A percentile compares a stretch with the other conserved stretches of the same genome.
These are phyloP conservation scores for Erethizon dorsatum DNA, from an alignment of 2,797 vertebrate genomes.

Conservation along the genomic window DNA sequence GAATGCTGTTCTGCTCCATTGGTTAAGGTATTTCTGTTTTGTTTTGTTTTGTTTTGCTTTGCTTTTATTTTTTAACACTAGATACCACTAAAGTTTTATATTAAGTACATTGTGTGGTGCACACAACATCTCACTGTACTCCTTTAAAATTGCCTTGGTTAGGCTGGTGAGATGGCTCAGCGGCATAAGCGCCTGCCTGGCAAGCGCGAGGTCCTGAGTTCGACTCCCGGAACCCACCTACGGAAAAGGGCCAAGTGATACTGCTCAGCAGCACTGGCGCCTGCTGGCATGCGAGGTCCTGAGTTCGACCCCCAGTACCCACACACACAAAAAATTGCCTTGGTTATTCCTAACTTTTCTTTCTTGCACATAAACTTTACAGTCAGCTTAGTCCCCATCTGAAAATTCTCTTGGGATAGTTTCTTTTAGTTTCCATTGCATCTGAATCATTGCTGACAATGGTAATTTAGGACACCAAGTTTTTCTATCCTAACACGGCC, in stretches of 20 bases:
- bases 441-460: not conserved
- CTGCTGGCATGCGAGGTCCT: too few relatives aligned
- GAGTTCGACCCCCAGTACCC: too few relatives aligned
- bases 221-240: too few relatives aligned
- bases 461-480: not conserved
- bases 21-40: not conserved
- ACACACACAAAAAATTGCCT: not conserved
- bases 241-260: too few relatives aligned
- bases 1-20: not conserved
- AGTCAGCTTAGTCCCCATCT: not conserved
- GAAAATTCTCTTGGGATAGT: not conserved
- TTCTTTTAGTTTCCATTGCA: conserved; percentile 2
- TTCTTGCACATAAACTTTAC: not conserved
- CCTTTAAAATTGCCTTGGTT: not conserved
- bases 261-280: too few relatives aligned
- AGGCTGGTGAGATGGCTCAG: too few relatives aligned
- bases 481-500: not conserved
- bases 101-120: not conserved
- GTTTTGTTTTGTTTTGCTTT: not conserved
- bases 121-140: not conserved
- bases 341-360: not conserved
- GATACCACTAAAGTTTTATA: not conserved
- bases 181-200: too few relatives aligned
- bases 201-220: too few relatives aligned
- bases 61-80: not conserved